These are phyloP conservation scores for Tenthredo livida DNA, from an alignment of 2,888 invertebrate species.

Conservation along the genomic window DNA sequence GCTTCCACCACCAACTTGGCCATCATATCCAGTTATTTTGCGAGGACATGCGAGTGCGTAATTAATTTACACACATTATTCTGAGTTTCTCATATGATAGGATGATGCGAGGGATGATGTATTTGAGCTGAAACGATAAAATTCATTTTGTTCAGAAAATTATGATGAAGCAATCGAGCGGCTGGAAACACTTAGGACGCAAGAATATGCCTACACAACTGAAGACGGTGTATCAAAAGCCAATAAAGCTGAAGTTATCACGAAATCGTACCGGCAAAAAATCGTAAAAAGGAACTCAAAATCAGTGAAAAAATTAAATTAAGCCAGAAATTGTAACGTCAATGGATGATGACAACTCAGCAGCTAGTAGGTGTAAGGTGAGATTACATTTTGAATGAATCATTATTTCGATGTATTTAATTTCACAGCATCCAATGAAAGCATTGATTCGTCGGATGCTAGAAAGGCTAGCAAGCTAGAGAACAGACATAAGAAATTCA, in stretches of 20 bases:
- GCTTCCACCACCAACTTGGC: not conserved
- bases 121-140: not conserved
- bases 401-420: slow-evolving; percentile 3
- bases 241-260: not conserved
- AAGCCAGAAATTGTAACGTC: not conserved
- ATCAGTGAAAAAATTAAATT: not conserved
- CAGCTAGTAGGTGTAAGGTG: not conserved
- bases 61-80: not conserved
- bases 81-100: not conserved
- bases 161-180: not conserved
- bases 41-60: not conserved
- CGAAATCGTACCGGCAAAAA: not conserved
- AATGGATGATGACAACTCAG: not conserved
- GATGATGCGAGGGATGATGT: too few species aligned
- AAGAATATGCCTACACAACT: not conserved
- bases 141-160: not conserved
- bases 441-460: not conserved
- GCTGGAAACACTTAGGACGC: not conserved
- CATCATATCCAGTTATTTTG: not conserved
- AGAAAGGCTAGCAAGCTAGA: not conserved
- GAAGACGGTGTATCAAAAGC: not conserved
- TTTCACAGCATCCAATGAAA: slow-evolving; percentile 5
- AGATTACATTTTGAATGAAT: not conserved
- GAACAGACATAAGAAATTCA: not conserved
- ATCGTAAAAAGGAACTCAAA: not conserved